These are phyloP conservation scores for Apostichopus parvimensis DNA, from an alignment of 35 echinoderm and acorn worm species.

Conservation along the genomic window DNA sequence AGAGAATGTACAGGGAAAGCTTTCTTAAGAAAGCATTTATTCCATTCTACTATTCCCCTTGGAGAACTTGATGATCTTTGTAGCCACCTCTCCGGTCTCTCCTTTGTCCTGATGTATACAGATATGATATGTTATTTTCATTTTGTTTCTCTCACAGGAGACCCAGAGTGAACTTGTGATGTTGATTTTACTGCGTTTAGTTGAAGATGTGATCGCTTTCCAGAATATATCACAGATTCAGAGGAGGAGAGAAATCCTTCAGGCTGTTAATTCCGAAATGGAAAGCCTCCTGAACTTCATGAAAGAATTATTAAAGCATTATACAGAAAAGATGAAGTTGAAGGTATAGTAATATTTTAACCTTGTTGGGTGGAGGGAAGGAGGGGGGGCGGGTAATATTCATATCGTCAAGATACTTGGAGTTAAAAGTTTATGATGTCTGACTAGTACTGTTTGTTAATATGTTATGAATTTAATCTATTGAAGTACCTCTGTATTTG, in stretches of 20 bases:
- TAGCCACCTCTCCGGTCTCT: too few species aligned
- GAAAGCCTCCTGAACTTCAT: slow-evolving; percentile 72
- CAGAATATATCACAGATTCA: slow-evolving; percentile 64
- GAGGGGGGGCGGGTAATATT: too few species aligned
- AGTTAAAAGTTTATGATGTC: too few species aligned
- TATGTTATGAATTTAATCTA: not conserved
- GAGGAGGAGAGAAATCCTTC: slow-evolving; percentile 67
- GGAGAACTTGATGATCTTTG: not conserved
- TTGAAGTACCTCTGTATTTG: not conserved
- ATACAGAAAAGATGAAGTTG: slow-evolving; percentile 61
- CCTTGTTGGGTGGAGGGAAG: too few species aligned
- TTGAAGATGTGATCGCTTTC: slow-evolving; percentile 87
- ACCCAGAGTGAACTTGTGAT: slow-evolving; percentile 90
- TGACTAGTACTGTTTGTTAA: too few species aligned
- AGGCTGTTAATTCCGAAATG: slow-evolving; percentile 79
- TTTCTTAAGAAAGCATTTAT: too few species aligned
- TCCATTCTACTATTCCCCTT: too few species aligned
- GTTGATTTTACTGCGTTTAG: slow-evolving; percentile 80
- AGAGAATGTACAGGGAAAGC: too few species aligned
- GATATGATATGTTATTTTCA: too few species aligned
- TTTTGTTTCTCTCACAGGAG: slow-evolving; percentile 53
- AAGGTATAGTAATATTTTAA: slow-evolving; percentile 31
- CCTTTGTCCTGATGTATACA: too few species aligned
- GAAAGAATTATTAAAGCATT: slow-evolving; percentile 58
- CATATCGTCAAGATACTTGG: too few species aligned